Conservation (phyloP, 64 coral and sea anemone species). For the Actinia tenebrosa region DNA sequence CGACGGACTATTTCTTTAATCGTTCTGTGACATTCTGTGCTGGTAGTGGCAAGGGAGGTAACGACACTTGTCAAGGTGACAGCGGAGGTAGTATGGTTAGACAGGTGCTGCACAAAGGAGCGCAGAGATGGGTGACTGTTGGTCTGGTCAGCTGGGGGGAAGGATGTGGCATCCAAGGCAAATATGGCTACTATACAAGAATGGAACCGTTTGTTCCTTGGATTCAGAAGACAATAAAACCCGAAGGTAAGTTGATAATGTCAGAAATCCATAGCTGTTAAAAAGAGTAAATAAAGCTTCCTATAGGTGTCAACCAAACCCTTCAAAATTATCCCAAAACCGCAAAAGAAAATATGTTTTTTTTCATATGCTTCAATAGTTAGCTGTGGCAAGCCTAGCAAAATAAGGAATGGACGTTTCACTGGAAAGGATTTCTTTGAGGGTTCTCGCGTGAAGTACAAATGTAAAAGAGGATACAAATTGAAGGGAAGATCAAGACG, state of each 20-base stretch:
- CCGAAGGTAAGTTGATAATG: no score
- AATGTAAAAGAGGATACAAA: constrained; percentile 31
- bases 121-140: constrained; percentile 11
- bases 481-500: constrained; percentile 25
- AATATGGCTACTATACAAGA: constrained; percentile 53
- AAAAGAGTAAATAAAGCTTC: no score
- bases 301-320: no score
- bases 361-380: no score
- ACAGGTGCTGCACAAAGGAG: neutral
- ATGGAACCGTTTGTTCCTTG: constrained; percentile 39
- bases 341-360: no score
- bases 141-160: constrained; percentile 57
- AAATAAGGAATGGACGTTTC: no score
- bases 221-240: constrained; percentile 25
- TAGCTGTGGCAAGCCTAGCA: no score
- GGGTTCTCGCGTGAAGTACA: no score
- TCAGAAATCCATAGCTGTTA: no score
- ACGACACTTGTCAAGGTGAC: constrained; percentile 35
- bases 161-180: constrained; percentile 13
- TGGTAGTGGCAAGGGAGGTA: constrained; percentile 4
- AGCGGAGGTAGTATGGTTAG: constrained; percentile 39
- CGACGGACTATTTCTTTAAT: constrained; percentile 39
- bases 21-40: constrained; percentile 42
- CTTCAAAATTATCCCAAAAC: no score
- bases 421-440: no score